phyloP scores from a whole-genome alignment of 2,888 invertebrate species.

The Heliothis peltigera region DNA sequence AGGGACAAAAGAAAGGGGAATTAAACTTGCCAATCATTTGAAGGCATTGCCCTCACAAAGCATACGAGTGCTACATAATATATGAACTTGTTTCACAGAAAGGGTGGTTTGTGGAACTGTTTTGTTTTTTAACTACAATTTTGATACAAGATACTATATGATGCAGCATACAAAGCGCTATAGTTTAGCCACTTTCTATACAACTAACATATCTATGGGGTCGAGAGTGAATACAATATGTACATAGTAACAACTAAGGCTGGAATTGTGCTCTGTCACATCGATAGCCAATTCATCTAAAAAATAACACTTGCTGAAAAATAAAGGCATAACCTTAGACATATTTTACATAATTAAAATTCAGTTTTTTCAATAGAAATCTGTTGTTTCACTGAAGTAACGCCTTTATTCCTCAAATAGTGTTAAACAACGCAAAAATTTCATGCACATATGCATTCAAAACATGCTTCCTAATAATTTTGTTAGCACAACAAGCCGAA shows the following conservation, averaged over 20 bases:
- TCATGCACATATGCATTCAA: constrained; percentile 38
- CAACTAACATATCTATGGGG: too few species aligned
- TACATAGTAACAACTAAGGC: constrained; percentile 12
- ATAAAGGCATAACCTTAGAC: constrained; percentile 13
- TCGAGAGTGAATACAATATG: not conserved
- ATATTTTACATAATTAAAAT: not conserved
- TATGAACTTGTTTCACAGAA: constrained; percentile 30
- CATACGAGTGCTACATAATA: constrained; percentile 52
- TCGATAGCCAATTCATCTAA: constrained; percentile 33
- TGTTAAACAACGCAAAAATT: constrained; percentile 18
- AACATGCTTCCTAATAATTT: constrained; percentile 53
- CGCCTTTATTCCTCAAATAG: constrained; percentile 11
- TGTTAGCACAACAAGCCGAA: constrained; percentile 52
- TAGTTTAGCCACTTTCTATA: constrained; percentile 9
- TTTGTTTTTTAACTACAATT: constrained; percentile 5
- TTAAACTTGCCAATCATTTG: constrained; percentile 43
- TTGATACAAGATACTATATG: constrained; percentile 10
- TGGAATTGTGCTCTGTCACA: constrained; percentile 35
- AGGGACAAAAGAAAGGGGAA: constrained; percentile 40
- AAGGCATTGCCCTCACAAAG: constrained; percentile 48
- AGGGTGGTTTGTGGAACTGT: constrained; percentile 3
- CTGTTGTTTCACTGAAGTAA: constrained; percentile 1
- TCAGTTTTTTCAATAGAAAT: constrained; percentile 1
- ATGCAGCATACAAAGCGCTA: constrained; percentile 32
- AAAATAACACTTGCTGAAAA: constrained; percentile 17